These are phyloP conservation scores for Antheraea mylitta DNA, from an alignment of 1,140 invertebrate genomes.

Conservation along the genomic window DNA sequence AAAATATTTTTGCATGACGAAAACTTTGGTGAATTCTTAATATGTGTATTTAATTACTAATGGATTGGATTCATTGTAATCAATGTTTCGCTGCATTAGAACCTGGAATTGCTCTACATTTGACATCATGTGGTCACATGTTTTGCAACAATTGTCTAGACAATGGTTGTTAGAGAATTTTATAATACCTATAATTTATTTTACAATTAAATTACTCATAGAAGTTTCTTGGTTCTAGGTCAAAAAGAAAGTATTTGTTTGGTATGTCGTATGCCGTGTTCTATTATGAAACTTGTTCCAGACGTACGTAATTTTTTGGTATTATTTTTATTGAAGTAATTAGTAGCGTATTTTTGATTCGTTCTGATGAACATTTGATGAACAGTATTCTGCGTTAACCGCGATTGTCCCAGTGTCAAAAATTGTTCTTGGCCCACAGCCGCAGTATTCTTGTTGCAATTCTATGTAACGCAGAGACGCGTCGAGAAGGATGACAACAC, in stretches of 20 bases:
- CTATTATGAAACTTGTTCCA: constrained; percentile 66
- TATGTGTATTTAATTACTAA: constrained; percentile 29
- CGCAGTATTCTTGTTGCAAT: too few relatives aligned
- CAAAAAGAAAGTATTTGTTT: constrained; percentile 65
- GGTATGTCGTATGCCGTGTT: constrained; percentile 66
- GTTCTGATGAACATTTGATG: too few relatives aligned
- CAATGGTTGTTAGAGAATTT: constrained; percentile 47
- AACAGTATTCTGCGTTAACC: too few relatives aligned
- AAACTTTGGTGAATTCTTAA: neutral
- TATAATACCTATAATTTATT: constrained; percentile 7
- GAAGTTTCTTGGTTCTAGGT: constrained; percentile 37
- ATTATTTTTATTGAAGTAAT: neutral
- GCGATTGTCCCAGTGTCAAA: too few relatives aligned
- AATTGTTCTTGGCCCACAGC: too few relatives aligned
- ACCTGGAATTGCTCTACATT: constrained; percentile 62
- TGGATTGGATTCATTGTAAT: constrained; percentile 79
- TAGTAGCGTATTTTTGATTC: too few relatives aligned
- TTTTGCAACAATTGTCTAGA: constrained; percentile 72
- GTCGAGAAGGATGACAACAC: too few relatives aligned
- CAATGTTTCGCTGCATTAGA: constrained; percentile 71
- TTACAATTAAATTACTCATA: neutral
- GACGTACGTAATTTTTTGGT: constrained; percentile 58
- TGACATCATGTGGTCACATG: constrained; percentile 77
- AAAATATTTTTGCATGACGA: neutral
- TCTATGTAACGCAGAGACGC: too few relatives aligned